Evolutionary conservation across 2,797 vertebrate genomes (phyloP), one percentile per base, ranked within the genome.

Genomic region (Valencia hispanica): DNA sequence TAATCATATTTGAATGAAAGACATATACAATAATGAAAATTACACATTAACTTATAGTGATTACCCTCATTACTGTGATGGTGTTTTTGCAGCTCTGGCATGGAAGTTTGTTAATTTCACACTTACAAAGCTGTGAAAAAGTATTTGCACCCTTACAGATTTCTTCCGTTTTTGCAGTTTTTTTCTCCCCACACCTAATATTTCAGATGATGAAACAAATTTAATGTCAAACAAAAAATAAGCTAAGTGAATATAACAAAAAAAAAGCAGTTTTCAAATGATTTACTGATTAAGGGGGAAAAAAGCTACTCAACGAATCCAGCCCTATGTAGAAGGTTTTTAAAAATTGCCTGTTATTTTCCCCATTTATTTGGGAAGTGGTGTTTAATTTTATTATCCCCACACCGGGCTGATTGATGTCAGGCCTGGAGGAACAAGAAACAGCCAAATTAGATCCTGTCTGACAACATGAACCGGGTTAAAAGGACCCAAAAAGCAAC

Each of bases 101-200:
- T 63, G 57, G 32, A 63, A 22, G 18, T 36, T 63, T 7, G 10
- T 8, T 63, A 8, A 63, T 3, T 63, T 65, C 39, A 39, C 61
- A 65, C 32, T 25, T 65, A 65, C 34, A 65, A 65, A 65, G 9
- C 61, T 65, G 61, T 65, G 61, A 65, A 36, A 39, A 36, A 39
- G 6, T n/a, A 68, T 66, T 14, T 66, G 5, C 34, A 36, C 34
- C 20, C 36, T 25, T 25, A 66, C 22, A 41, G 20, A 39, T 22
- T 39, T 39, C 63, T 66, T 41, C 36, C 1, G 63, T 25, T 66
- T 41, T 39, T 32, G 51, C 12, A 9, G 3, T 9, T 51, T 27
- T 20, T 20, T n/a, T n/a, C n/a, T 27, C 55, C 39, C 12, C 65
- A 68, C 39, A 68, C 25, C n/a, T 8, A 68, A 27, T 45, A 12